Conservation (phyloP, 2,888 invertebrate genomes). For the Abrostola tripartita region DNA sequence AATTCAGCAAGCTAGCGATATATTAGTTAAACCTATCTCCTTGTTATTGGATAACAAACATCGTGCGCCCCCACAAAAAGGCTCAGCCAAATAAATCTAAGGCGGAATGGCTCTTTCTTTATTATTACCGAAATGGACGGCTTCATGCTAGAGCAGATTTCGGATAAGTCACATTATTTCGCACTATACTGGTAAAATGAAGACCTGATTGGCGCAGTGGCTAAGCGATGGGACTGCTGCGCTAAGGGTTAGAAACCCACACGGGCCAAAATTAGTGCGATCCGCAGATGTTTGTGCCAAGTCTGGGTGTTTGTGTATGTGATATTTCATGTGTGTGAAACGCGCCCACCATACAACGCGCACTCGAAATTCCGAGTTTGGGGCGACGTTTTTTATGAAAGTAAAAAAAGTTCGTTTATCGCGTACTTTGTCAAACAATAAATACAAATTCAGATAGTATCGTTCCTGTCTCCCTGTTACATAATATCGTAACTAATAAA, state of each 20-base stretch:
- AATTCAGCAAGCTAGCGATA: conserved; percentile 2
- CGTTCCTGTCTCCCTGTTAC: background rate
- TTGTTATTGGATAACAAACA: conserved; percentile 22
- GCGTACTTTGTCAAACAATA: no score
- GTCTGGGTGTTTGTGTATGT: no score
- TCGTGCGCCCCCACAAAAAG: conserved; percentile 6
- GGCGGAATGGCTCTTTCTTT: conserved; percentile 13
- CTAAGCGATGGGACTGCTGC: no score
- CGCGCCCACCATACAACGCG: no score
- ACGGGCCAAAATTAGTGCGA: no score
- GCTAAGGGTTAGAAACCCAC: no score
- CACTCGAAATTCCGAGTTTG: no score
- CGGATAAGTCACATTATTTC: background rate
- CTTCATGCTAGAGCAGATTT: conserved; percentile 10
- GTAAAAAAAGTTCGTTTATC: background rate
- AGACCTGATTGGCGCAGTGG: no score
- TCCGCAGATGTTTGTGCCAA: no score
- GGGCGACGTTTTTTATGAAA: no score
- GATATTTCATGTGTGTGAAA: no score
- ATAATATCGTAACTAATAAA: conserved; percentile 33
- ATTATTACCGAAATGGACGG: conserved; percentile 16
- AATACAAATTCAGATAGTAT: background rate
- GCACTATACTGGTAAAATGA: background rate
- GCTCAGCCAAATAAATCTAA: conserved; percentile 12
- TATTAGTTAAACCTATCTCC: conserved; percentile 11